Base-by-base conservation (phyloP, 2,888 invertebrate species). In the Tholera decimalis region DNA sequence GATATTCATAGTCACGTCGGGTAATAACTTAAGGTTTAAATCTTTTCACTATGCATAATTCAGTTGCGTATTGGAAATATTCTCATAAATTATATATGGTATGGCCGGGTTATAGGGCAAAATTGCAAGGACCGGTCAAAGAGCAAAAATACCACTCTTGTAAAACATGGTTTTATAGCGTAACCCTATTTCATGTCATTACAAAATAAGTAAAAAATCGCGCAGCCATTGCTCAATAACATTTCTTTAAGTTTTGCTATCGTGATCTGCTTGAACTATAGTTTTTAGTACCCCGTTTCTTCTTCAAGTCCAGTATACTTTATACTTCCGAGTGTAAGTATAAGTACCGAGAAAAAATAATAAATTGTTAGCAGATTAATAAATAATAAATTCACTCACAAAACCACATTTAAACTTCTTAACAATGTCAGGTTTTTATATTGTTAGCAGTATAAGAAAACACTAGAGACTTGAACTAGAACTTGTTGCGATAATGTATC, bases 1-100 rank as follows among this genome's bases (percentile, higher is more conserved):
- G 15, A 53, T 51, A 73, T 69, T 73, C 70, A 30, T 37, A 69
- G 61, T 41, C 78, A 67, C 61, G 66, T 41, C 46, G 26, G 3
- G 53, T 41, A 51, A 74, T 64, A 67, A 73, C 49, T 58, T 63
- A 8, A 37, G 18, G 41, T 50, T 56, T 41, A 33, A 50, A 43
- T 60, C 50, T 43, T 61, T 18, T 51, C 70, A 44, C 49, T 41
- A 26, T 64, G 62, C 66, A 67, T 62, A 61, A 37, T 51, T 60
- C n/a, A 49, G 37, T 67, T 22, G 33, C 3, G 24, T 66, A 63
- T 56, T 60, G 26, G 20, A 44, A 67, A 69, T 50, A 63, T 64
- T 33, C 33, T 61, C 57, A 49, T 58, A 44, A 46, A 44, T 39
- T 71, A 50, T 47, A 64, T 64, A 53, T 35, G 53, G 0, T 20